Conservation (phyloP, 2,797 vertebrate genomes). For the Spinus olivaceus region DNA sequence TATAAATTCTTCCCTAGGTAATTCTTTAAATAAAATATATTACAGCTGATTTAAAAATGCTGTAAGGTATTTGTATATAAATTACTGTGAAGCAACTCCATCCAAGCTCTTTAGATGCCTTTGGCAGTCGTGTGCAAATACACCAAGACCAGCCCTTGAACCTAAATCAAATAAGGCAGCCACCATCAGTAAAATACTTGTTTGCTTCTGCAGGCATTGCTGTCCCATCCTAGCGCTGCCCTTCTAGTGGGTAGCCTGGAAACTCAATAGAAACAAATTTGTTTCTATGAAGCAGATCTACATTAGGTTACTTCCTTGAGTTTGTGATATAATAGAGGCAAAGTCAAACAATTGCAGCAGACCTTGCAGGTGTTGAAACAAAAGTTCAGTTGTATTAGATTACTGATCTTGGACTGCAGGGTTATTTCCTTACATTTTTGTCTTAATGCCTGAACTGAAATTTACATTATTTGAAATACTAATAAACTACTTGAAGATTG, state of each 20-base stretch:
- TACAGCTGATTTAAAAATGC: not conserved
- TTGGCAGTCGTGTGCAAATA: not conserved
- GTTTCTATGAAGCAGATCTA: slow-evolving; percentile 34
- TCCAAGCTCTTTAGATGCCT: not conserved
- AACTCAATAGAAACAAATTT: slow-evolving; percentile 42
- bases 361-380: slow-evolving; percentile 15
- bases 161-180: not conserved
- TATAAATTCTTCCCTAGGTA: not conserved
- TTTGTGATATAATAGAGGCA: slow-evolving; percentile 24
- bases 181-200: not conserved
- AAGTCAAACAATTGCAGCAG: slow-evolving; percentile 2
- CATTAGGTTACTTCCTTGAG: slow-evolving; percentile 42
- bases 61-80: not conserved
- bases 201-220: not conserved
- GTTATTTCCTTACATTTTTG: not conserved
- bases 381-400: slow-evolving; percentile 31
- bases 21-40: not conserved
- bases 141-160: not conserved
- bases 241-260: not conserved
- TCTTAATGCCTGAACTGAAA: not conserved
- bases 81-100: not conserved
- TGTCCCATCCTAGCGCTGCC: rapidly evolving
- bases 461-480: not conserved
- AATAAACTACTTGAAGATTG: not conserved
- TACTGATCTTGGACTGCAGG: not conserved